A percentile compares a stretch with the other conserved stretches of the same genome.
phyloP scores from a whole-genome alignment of 1,140 invertebrate genomes.

The Wasmannia auropunctata region DNA sequence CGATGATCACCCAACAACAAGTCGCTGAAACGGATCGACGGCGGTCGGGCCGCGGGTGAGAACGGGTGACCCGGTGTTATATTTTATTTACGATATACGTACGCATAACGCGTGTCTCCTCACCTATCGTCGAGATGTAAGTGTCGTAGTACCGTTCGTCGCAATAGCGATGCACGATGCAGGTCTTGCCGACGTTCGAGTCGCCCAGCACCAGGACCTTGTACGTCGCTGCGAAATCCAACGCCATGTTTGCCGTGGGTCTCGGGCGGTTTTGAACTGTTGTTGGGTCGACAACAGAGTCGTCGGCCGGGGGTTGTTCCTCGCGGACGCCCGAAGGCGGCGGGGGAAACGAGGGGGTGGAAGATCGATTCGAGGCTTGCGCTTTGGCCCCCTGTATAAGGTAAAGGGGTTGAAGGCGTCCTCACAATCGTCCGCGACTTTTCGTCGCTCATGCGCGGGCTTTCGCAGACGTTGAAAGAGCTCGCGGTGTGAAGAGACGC shows the following conservation, averaged over 20 bases:
- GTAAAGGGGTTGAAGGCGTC: constrained; percentile 26
- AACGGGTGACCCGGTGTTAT: background rate
- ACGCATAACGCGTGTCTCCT: constrained; percentile 78
- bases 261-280: constrained; percentile 75
- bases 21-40: background rate
- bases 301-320: constrained; percentile 76
- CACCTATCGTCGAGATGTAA: constrained; percentile 96
- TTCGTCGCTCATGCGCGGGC: constrained; percentile 46
- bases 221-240: constrained; percentile 93
- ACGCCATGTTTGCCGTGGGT: constrained; percentile 88
- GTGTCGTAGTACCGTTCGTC: constrained; percentile 96
- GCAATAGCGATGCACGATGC: constrained; percentile 95
- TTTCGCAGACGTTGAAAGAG: background rate
- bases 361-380: constrained; percentile 81
- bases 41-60: background rate
- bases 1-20: background rate
- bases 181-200: constrained; percentile 96
- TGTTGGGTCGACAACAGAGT: constrained; percentile 77
- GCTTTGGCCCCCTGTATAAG: constrained; percentile 59
- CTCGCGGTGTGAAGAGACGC: background rate
- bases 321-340: constrained; percentile 34
- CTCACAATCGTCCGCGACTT: constrained; percentile 53
- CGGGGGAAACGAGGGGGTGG: constrained; percentile 62
- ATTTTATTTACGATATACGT: background rate
- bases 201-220: constrained; percentile 95